Evolutionary conservation across 2,113 vertebrate genomes (phyloP), one percentile per base, ranked within the genome.

Genomic region (Urocolius indicus): DNA sequence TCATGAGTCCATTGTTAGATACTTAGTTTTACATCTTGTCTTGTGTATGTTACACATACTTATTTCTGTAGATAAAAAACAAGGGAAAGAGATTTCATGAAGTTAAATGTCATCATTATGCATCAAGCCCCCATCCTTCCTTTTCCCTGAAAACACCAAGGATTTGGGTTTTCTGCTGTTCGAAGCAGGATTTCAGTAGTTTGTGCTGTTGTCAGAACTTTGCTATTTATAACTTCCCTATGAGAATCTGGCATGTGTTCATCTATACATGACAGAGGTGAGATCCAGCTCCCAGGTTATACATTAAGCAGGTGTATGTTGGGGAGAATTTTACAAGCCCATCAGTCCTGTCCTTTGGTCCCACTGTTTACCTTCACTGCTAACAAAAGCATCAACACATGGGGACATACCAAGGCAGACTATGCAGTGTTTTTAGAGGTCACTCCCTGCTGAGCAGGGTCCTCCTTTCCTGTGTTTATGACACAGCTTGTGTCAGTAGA

Each of bases 391-490:
- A 59, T 34, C 72, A 81, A 10, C 57, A 34, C 13, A 29, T 11
- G 34, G 27, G 72, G 79, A 79, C 5, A 4, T 19, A 29, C 17
- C 46, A 9, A 20, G 82, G 61, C 61, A 89, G 73, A 18, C 52
- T 29, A 26, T 3, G 0, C 72, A 5, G 72, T 55, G 86, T 38
- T 93, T 59, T 69, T 19, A 66, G 84, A 89, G 51, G 86, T 67
- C 73, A 55, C 38, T 18, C 0, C 0, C 71, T 68, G 88, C 75
- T 55, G 27, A 71, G 63, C 83, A 49, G 84, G 84, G 48, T 65
- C 84, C 95, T 95, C 96, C 93, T 94, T 95, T 94, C 91, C 93
- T 94, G 95, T 94, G 89, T 94, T 96, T 95, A 13, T 93, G 62
- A 75, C 75, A 29, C 6, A 57, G 65, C 52, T 54, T 24, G 77